Conservation (phyloP, 2,113 vertebrate genomes). For the Puntigrus tetrazona region DNA sequence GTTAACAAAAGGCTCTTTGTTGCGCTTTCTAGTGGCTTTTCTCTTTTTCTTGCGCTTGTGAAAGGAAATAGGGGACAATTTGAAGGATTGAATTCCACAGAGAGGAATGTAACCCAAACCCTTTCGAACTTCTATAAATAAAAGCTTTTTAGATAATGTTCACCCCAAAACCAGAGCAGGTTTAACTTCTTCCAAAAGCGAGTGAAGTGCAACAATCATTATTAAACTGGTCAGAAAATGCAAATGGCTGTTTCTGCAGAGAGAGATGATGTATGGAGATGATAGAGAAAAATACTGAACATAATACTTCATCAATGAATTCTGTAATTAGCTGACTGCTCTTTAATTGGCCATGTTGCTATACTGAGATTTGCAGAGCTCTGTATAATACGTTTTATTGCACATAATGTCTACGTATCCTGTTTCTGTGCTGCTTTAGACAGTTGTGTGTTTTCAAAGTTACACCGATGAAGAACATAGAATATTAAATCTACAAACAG, state of each 20-base stretch:
- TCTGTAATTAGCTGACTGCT: not conserved
- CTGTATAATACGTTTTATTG: constrained; percentile 10
- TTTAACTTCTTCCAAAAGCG: not conserved
- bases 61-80: constrained; percentile 65
- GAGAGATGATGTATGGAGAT: not conserved
- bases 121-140: constrained; percentile 15
- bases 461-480: not conserved
- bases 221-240: not conserved
- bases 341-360: not conserved
- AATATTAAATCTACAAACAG: constrained; percentile 8
- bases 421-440: not conserved
- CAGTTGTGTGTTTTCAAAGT: not conserved
- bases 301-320: constrained; percentile 6
- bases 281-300: not conserved
- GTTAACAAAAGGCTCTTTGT: constrained; percentile 43
- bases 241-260: not conserved
- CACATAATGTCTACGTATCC: not conserved
- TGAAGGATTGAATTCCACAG: constrained; percentile 43
- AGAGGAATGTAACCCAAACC: constrained; percentile 24
- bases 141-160: constrained; percentile 23
- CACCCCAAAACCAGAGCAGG: not conserved
- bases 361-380: not conserved
- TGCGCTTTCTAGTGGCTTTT: not conserved
- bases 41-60: constrained; percentile 25
- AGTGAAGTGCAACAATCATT: not conserved